Conservation (phyloP, 2,888 invertebrate genomes). For the Ligdia adustata region DNA sequence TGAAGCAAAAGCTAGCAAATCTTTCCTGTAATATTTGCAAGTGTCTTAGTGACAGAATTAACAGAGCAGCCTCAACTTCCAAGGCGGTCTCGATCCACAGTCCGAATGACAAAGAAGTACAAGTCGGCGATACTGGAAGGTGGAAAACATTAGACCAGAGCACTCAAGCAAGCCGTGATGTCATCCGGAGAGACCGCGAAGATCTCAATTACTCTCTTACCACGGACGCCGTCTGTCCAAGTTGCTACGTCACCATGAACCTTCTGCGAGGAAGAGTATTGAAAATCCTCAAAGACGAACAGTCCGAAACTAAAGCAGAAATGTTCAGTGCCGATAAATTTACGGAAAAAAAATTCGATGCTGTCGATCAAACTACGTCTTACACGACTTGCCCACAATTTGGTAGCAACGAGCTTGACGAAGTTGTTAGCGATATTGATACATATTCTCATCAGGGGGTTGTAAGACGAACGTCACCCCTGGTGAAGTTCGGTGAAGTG, state of each 20-base stretch:
- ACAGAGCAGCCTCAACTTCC: neutral
- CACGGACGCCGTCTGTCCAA: conserved; percentile 50
- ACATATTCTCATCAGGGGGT: conserved; percentile 10
- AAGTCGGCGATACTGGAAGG: conserved; percentile 30
- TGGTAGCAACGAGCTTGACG: neutral
- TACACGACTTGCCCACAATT: conserved; percentile 35
- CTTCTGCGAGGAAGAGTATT: conserved; percentile 41
- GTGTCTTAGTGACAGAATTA: conserved; percentile 41
- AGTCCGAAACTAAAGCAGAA: conserved; percentile 47
- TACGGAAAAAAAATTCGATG: conserved; percentile 37
- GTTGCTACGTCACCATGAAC: conserved; percentile 52
- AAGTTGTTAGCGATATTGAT: conserved; percentile 18
- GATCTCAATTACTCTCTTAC: conserved; percentile 20
- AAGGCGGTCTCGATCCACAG: neutral
- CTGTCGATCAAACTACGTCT: conserved; percentile 48
- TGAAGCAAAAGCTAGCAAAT: conserved; percentile 58
- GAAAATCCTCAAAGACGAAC: conserved; percentile 60
- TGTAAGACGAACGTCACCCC: conserved; percentile 34
- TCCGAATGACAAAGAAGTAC: conserved; percentile 40
- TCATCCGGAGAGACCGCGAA: conserved; percentile 19
- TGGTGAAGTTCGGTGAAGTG: conserved; percentile 42
- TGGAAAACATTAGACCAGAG: conserved; percentile 32
- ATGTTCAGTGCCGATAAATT: conserved; percentile 50
- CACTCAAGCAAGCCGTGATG: conserved; percentile 29
- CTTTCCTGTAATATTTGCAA: conserved; percentile 46